Evolutionary conservation across 2,113 vertebrate species (phyloP).

Genomic region (Machaerirhynchus nigripectus): DNA sequence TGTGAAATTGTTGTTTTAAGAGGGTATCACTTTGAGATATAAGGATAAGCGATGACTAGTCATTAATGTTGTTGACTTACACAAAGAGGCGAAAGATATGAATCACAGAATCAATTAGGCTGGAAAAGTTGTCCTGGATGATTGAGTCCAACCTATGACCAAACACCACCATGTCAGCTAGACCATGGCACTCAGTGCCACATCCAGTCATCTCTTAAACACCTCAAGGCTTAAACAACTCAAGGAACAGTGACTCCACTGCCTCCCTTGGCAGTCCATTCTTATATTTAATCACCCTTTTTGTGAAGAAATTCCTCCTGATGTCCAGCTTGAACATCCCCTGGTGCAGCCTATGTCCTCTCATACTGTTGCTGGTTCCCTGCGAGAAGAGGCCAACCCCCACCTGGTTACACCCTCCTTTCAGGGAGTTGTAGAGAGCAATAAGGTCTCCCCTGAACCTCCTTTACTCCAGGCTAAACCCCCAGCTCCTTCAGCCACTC

Average conservation of each 20-base stretch:
- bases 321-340: neutral
- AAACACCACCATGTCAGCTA: neutral
- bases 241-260: neutral
- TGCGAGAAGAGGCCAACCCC: accelerated
- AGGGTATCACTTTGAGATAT: neutral
- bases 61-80: neutral
- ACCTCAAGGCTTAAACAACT: neutral
- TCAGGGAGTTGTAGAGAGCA: neutral
- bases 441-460: neutral
- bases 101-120: neutral
- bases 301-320: neutral
- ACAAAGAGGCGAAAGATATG: neutral
- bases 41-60: neutral
- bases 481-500: too few species aligned
- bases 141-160: neutral
- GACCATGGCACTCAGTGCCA: neutral
- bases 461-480: neutral
- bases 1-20: neutral
- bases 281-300: neutral
- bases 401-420: neutral
- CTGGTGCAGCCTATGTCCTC: neutral
- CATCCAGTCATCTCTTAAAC: neutral
- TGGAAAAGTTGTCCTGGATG: neutral
- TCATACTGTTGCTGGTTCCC: neutral
- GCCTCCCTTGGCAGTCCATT: neutral